Conservation (phyloP, 2,888 invertebrate species). For the Drosophila borborema region DNA sequence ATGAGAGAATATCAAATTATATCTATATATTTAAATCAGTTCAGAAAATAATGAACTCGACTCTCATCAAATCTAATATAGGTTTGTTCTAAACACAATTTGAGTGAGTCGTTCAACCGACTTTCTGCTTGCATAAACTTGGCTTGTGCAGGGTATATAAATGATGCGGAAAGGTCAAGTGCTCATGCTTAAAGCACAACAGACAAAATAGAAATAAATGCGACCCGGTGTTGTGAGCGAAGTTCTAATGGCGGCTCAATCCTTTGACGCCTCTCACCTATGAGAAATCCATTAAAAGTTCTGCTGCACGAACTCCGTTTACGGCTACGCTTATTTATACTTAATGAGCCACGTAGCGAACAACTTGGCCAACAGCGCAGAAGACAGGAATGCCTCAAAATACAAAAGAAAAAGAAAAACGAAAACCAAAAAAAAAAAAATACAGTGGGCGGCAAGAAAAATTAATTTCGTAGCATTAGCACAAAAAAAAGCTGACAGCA, state of each 20-base stretch:
- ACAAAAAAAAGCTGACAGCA: conserved; percentile 35
- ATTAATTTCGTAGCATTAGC: conserved; percentile 52
- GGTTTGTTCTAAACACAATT: too few species aligned
- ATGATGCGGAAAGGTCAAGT: not conserved
- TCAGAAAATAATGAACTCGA: too few species aligned
- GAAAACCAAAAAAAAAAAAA: too few species aligned
- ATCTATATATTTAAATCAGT: too few species aligned
- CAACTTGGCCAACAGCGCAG: conserved; percentile 33
- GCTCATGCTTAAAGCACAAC: not conserved
- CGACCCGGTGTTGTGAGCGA: conserved; percentile 1
- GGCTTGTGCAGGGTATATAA: not conserved
- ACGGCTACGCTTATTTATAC: conserved; percentile 37
- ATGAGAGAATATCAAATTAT: too few species aligned
- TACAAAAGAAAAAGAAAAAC: not conserved
- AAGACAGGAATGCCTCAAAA: conserved; percentile 2
- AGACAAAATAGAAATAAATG: conserved; percentile 1
- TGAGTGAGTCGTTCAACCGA: too few species aligned
- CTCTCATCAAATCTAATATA: too few species aligned
- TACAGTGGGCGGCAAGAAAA: conserved; percentile 24
- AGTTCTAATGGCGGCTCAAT: conserved; percentile 27
- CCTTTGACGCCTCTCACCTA: conserved; percentile 29
- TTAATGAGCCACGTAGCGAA: conserved; percentile 57
- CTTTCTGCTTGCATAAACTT: not conserved
- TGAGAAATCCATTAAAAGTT: conserved; percentile 53
- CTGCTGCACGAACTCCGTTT: conserved; percentile 40